Percentiles rank a stretch among this genome's conserved stretches.
These are phyloP conservation scores for Zaprionus kolodkinae DNA, from an alignment of 1,140 invertebrate genomes.

Conservation along the genomic window DNA sequence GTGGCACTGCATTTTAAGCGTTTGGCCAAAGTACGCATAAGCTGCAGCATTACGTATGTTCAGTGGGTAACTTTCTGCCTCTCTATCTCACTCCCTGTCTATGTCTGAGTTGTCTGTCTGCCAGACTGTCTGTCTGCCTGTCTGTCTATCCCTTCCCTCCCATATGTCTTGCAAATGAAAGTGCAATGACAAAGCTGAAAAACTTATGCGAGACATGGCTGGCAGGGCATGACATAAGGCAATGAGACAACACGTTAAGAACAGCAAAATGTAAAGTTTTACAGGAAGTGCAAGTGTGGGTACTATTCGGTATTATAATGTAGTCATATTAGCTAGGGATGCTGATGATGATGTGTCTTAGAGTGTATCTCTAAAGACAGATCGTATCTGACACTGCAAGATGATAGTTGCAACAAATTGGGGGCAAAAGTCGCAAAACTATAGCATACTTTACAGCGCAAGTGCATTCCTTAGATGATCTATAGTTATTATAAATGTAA, in stretches of 20 bases:
- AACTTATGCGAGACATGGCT: constrained; percentile 54
- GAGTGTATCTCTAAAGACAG: neutral
- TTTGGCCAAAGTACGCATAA: constrained; percentile 75
- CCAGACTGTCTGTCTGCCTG: constrained; percentile 9
- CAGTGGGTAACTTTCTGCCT: constrained; percentile 32
- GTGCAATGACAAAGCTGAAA: constrained; percentile 79
- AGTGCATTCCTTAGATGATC: neutral
- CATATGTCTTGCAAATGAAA: constrained; percentile 66
- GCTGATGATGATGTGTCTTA: neutral
- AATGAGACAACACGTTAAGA: constrained; percentile 66
- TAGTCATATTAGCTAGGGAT: neutral
- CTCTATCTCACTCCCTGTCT: neutral
- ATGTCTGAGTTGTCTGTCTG: constrained; percentile 12
- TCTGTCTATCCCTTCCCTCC: constrained; percentile 13
- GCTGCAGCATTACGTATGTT: constrained; percentile 74
- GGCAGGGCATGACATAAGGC: constrained; percentile 11
- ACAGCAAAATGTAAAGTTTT: constrained; percentile 52
- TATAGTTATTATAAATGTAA: neutral
- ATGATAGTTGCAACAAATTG: neutral
- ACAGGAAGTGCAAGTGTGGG: constrained; percentile 59
- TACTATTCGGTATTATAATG: constrained; percentile 2
- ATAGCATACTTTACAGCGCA: neutral
- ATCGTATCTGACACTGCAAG: neutral
- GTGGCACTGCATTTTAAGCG: constrained; percentile 60
- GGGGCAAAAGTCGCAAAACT: neutral